Evolutionary conservation across 2,888 invertebrate species (phyloP), one percentile per base, ranked within the genome.

Genomic region (Drosophila nigricruria): DNA sequence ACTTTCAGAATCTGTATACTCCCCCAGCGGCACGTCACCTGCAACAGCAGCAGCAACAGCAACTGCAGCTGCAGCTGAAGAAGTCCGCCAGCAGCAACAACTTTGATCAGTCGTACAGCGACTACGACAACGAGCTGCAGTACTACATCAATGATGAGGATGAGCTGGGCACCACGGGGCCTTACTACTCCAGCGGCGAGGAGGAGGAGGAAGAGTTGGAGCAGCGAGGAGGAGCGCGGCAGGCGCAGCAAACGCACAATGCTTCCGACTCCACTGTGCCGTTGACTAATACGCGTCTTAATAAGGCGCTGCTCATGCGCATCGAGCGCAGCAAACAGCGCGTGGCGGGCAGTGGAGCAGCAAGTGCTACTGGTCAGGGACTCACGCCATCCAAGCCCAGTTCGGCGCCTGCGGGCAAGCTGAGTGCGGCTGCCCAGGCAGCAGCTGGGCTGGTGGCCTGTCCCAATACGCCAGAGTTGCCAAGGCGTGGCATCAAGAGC

Each of bases 271-370:
- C 61, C 1, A 18, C 79, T 3, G 53, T 79, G 53, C 89, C 84
- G 20, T 82, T 94, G 67, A 93, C 94, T 45, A 94, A 94, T 75
- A 95, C 95, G 89, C 94, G 94, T 67, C 95, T 95, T 81, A 97
- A 97, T 91, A 94, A 96, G 77, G 96, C 96, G n/a, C 94, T 95
- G 70, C 94, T 96, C 90, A 93, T 96, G 93, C 93, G 96, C 49
- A 92, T 93, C 60, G 93, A 93, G 62, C 88, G 92, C 9, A 93
- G 93, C 76, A 93, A 93, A 50, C 92, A 92, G 69, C 91, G 91
- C 47, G 92, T 91, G 1, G 84, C 90, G 16, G 90, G 72, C 25
- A 63, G 34, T 12, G 73, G 50, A 38, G 14, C 49, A 16, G 71
- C 59, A 25, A 34, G 12, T 9, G 74, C 36, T 4, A 47, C 9